phyloP scores from a whole-genome alignment of 2,888 invertebrate species.

The Copidosoma aretas region DNA sequence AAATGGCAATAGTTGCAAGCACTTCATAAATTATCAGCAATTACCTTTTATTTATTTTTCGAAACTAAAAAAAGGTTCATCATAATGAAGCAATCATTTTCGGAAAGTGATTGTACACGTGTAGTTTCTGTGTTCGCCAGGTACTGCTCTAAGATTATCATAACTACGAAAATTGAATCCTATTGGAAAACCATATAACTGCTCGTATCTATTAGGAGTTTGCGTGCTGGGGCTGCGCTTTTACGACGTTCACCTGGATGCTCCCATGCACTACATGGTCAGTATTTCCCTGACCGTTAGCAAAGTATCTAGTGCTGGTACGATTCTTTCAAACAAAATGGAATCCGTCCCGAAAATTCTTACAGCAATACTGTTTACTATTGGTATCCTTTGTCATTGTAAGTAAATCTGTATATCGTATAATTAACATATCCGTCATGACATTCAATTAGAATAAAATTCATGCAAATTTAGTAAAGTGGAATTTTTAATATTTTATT shows the following conservation, averaged over 20 bases:
- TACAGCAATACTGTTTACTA: neutral
- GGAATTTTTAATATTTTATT: neutral
- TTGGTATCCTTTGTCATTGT: neutral
- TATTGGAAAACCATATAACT: conserved; percentile 18
- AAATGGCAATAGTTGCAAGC: too few species aligned
- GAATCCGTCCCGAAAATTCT: neutral
- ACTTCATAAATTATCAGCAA: too few species aligned
- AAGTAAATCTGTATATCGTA: neutral
- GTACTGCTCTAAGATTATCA: too few species aligned
- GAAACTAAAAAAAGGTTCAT: too few species aligned
- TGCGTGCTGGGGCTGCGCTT: neutral
- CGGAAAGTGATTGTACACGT: too few species aligned
- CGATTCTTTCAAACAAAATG: neutral
- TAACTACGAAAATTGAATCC: neutral
- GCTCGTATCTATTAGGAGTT: neutral
- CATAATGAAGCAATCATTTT: too few species aligned
- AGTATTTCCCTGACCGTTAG: neutral
- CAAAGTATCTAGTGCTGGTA: neutral
- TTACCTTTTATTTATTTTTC: too few species aligned
- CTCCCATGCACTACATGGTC: neutral
- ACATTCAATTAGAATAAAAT: too few species aligned
- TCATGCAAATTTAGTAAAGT: too few species aligned
- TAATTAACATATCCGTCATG: too few species aligned
- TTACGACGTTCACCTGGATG: neutral
- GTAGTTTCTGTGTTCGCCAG: too few species aligned